A percentile compares a stretch with the other conserved stretches of the same genome.
phyloP scores from a whole-genome alignment of 1,140 invertebrate genomes.

The Brachionus rubens region DNA sequence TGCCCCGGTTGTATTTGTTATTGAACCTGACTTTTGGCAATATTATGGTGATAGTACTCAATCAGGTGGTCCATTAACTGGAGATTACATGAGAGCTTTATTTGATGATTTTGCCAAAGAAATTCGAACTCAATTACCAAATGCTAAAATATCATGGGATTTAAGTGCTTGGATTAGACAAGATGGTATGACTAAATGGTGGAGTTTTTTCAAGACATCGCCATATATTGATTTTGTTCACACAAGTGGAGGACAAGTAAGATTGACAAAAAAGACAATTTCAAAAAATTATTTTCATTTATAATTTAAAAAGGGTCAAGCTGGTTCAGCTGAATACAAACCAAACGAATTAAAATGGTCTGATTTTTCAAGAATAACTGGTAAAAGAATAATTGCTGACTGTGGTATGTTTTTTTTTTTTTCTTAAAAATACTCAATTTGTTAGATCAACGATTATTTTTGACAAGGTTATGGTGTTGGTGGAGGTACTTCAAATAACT shows the following conservation, averaged over 20 bases:
- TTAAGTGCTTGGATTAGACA: background rate
- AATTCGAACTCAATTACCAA: too few relatives aligned
- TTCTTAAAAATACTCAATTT: too few relatives aligned
- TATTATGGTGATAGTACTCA: background rate
- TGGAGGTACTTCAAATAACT: background rate
- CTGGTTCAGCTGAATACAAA: background rate
- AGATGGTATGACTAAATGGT: background rate
- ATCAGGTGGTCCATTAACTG: background rate
- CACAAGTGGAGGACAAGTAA: slow-evolving; percentile 19
- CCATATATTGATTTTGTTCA: slow-evolving; percentile 18
- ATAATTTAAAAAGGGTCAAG: too few relatives aligned
- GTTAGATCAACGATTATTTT: too few relatives aligned
- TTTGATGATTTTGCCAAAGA: background rate
- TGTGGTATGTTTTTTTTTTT: too few relatives aligned
- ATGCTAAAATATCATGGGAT: too few relatives aligned
- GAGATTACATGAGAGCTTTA: background rate
- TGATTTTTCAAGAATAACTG: too few relatives aligned
- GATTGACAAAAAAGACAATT: too few relatives aligned
- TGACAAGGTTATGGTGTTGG: background rate
- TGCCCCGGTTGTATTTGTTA: background rate
- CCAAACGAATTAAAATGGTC: background rate
- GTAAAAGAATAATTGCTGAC: too few relatives aligned
- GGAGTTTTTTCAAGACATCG: background rate
- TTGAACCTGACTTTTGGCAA: background rate
- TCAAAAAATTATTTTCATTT: too few relatives aligned